Evolutionary conservation across 2,113 vertebrate species (phyloP).

Genomic region (Megaptera novaeangliae): DNA sequence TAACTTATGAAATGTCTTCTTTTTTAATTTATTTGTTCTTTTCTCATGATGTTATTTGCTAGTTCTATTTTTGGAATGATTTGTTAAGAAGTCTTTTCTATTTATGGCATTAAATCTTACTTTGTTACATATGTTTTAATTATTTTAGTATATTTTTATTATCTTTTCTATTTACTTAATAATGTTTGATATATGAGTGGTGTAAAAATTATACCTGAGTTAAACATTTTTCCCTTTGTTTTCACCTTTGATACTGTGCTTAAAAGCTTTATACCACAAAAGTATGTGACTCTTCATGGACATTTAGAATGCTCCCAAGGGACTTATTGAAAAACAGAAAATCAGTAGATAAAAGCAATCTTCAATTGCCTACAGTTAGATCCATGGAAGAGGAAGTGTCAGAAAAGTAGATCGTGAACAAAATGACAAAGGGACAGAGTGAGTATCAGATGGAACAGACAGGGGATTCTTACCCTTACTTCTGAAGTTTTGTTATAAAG

Average conservation of each 20-base stretch:
- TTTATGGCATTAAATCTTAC: neutral
- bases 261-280: neutral
- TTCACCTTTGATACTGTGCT: neutral
- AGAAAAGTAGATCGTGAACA: neutral
- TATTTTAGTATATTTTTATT: neutral
- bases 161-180: neutral
- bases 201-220: neutral
- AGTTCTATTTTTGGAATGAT: neutral
- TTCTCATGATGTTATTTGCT: neutral
- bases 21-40: neutral
- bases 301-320: neutral
- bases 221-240: neutral
- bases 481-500: neutral
- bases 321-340: neutral
- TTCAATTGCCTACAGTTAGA: neutral
- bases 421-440: neutral
- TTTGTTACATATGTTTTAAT: neutral
- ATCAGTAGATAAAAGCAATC: neutral
- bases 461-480: neutral
- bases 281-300: neutral
- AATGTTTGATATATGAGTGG: neutral
- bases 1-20: neutral
- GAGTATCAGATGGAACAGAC: neutral
- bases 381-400: neutral
- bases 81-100: neutral